Conservation (phyloP, 2,113 vertebrate genomes). For the Prinia subflava region DNA sequence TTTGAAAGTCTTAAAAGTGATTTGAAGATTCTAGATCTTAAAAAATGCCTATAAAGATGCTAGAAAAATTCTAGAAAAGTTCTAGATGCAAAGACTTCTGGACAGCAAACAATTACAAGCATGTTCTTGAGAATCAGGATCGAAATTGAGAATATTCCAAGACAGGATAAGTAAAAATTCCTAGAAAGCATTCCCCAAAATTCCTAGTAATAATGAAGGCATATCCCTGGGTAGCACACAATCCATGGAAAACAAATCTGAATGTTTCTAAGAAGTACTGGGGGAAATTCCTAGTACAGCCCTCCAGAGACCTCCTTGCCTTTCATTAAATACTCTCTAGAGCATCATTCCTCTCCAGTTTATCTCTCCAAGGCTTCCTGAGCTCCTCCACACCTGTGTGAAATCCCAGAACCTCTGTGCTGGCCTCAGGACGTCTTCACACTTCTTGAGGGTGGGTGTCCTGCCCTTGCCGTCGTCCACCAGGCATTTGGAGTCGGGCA, state of each 20-base stretch:
- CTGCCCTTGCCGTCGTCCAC: constrained; percentile 88
- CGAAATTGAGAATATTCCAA: not conserved
- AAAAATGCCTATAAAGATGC: not conserved
- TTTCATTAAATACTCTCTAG: not conserved
- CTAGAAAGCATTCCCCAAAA: not conserved
- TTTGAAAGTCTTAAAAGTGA: not conserved
- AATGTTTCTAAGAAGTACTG: not conserved
- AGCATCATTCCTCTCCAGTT: not conserved
- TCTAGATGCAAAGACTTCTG: not conserved
- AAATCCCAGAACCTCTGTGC: constrained; percentile 96
- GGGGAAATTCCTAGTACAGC: not conserved
- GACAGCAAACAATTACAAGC: not conserved
- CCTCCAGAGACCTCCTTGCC: not conserved
- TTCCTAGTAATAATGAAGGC: not conserved
- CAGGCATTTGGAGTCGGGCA: constrained; percentile 96
- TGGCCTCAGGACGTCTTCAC: constrained; percentile 80
- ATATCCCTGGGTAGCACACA: not conserved
- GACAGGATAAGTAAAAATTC: not conserved
- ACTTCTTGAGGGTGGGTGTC: constrained; percentile 86
- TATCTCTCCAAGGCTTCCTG: not conserved
- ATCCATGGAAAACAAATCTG: not conserved
- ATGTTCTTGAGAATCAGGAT: not conserved
- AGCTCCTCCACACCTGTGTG: constrained; percentile 80
- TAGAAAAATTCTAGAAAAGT: not conserved
- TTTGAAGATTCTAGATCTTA: not conserved